Conservation (phyloP, 2,888 invertebrate species). For the Lordiphosa andalusiaca region DNA sequence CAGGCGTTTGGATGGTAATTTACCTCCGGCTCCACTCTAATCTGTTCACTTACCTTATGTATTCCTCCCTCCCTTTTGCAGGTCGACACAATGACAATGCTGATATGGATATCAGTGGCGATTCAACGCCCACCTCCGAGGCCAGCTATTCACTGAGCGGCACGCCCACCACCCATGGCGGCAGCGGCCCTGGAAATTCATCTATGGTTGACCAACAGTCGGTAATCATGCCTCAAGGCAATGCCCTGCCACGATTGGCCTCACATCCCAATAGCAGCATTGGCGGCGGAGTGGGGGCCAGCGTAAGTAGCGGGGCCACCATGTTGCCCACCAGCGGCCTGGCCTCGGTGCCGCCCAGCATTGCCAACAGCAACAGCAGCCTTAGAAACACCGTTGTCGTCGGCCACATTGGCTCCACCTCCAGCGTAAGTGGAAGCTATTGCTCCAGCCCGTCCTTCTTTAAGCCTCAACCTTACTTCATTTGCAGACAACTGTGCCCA, state of each 20-base stretch:
- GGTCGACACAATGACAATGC: constrained; percentile 83
- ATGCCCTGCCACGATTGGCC: constrained; percentile 82
- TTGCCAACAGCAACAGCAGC: constrained; percentile 56
- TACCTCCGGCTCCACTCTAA: no score
- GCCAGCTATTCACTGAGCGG: constrained; percentile 83
- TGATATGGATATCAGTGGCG: constrained; percentile 97
- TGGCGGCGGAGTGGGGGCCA: constrained; percentile 45
- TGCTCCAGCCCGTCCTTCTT: not conserved
- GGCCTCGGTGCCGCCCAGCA: constrained; percentile 61
- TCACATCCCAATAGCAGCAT: constrained; percentile 78
- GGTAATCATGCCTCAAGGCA: constrained; percentile 79
- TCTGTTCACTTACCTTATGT: no score
- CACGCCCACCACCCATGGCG: constrained; percentile 78
- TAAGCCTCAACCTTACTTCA: not conserved
- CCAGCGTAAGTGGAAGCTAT: constrained; percentile 49
- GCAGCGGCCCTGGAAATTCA: constrained; percentile 35
- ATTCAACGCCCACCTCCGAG: constrained; percentile 93
- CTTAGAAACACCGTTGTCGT: constrained; percentile 67
- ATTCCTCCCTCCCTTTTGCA: constrained; percentile 23
- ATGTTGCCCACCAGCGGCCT: constrained; percentile 74
- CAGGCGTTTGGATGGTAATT: constrained; percentile 79
- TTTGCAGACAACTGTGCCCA: constrained; percentile 64
- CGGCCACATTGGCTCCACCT: constrained; percentile 66
- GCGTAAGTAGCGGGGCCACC: constrained; percentile 68
- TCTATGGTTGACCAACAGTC: constrained; percentile 64